Percentiles rank a stretch among this genome's conserved stretches.
Evolutionary conservation across 2,797 vertebrate genomes (phyloP).

Genomic region (Selene dorsalis): DNA sequence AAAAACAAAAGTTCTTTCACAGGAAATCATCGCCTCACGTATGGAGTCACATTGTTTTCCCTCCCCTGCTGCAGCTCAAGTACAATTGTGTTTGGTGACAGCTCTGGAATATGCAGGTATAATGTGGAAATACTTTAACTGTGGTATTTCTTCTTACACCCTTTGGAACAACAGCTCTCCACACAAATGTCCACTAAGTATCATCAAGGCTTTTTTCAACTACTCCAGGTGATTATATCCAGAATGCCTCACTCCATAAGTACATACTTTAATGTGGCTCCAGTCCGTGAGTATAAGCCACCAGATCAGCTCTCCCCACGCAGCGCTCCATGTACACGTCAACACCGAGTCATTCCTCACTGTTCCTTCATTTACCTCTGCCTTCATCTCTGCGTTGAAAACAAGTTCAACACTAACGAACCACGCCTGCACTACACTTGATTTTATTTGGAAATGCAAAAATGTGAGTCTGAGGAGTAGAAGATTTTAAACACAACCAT

Average conservation of each 20-base stretch:
- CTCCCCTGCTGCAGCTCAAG: slow-evolving; percentile 19
- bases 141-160: slow-evolving; percentile 15
- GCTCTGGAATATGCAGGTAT: slow-evolving; percentile 40
- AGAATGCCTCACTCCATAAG: slow-evolving; percentile 36
- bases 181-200: background rate
- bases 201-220: slow-evolving; percentile 35
- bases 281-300: slow-evolving; percentile 22
- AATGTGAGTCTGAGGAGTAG: background rate
- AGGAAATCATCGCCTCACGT: slow-evolving; percentile 33
- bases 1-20: slow-evolving; percentile 18
- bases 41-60: slow-evolving; percentile 7
- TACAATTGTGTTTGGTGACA: slow-evolving; percentile 27
- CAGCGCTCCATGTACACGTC: background rate
- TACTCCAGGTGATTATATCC: slow-evolving; percentile 37
- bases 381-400: slow-evolving; percentile 17
- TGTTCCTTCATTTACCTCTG: slow-evolving; percentile 8
- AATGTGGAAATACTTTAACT: slow-evolving; percentile 16
- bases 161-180: slow-evolving; percentile 27
- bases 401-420: slow-evolving; percentile 31
- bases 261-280: slow-evolving; percentile 11
- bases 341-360: background rate
- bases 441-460: slow-evolving; percentile 25
- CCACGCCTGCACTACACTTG: slow-evolving; percentile 3
- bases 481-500: slow-evolving; percentile 39
- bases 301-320: slow-evolving; percentile 6